phyloP scores from a whole-genome alignment of 2,113 vertebrate genomes.

The Pterophyllum scalare region DNA sequence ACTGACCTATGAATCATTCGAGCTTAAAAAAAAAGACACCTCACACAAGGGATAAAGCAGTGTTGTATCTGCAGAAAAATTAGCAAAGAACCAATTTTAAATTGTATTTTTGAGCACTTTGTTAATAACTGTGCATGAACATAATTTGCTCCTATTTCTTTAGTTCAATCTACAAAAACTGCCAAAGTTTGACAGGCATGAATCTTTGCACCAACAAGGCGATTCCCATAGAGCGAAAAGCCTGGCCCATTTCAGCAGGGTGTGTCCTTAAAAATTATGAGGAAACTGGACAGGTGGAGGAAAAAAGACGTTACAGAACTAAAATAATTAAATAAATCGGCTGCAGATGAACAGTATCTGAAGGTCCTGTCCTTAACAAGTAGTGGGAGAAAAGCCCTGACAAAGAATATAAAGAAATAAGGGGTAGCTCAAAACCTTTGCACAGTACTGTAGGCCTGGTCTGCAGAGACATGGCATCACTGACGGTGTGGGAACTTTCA shows the following conservation, averaged over 20 bases:
- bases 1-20: too few relatives aligned
- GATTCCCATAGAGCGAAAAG: not conserved
- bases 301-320: not conserved
- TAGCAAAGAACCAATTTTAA: too few relatives aligned
- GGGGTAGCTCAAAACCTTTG: not conserved
- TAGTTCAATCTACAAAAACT: too few relatives aligned
- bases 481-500: constrained; percentile 10
- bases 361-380: not conserved
- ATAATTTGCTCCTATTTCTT: too few relatives aligned
- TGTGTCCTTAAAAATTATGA: not conserved
- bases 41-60: too few relatives aligned
- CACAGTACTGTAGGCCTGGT: not conserved
- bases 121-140: too few relatives aligned
- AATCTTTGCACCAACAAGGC: not conserved
- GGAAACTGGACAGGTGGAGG: not conserved
- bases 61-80: too few relatives aligned
- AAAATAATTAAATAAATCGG: rapidly evolving
- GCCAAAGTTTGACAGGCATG: not conserved
- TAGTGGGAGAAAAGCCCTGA: rapidly evolving
- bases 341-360: not conserved
- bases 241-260: not conserved
- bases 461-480: constrained; percentile 11
- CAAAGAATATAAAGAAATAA: too few relatives aligned
- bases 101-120: too few relatives aligned
- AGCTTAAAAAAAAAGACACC: too few relatives aligned